Evolutionary conservation across 2,113 vertebrate genomes (phyloP).

Genomic region (Clarias batrachus): DNA sequence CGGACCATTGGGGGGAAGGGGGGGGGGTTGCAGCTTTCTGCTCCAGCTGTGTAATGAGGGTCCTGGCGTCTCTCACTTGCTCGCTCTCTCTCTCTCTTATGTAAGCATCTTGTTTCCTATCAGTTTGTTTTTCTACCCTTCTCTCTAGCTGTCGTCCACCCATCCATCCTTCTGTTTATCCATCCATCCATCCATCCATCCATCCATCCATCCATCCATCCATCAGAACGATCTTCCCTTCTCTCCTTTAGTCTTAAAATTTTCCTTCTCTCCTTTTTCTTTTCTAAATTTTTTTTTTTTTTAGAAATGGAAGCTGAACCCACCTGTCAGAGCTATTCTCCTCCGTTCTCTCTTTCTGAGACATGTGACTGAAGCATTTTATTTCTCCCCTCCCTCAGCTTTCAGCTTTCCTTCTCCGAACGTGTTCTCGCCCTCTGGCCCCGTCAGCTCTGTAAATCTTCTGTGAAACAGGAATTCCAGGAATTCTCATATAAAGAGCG

Average conservation of each 20-base stretch:
- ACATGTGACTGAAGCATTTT: not conserved
- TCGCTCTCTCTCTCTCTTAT: slow-evolving; percentile 1
- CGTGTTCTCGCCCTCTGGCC: not conserved
- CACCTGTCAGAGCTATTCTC: not conserved
- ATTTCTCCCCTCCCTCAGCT: not conserved
- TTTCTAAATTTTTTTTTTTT: not conserved
- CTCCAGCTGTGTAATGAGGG: slow-evolving; percentile 73
- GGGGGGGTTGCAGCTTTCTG: slow-evolving; percentile 66
- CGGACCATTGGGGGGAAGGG: slow-evolving; percentile 69
- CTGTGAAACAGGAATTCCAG: slow-evolving; percentile 47
- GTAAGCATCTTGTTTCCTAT: not conserved
- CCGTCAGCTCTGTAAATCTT: slow-evolving; percentile 11
- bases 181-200: not conserved
- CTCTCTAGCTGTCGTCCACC: not conserved
- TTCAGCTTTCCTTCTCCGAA: not conserved
- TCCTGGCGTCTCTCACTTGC: slow-evolving; percentile 65
- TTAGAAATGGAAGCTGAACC: not conserved
- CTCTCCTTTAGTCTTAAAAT: not conserved
- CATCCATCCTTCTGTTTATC: not conserved
- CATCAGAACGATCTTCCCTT: not conserved
- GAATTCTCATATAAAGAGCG: slow-evolving; percentile 21
- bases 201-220: not conserved
- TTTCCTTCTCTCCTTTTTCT: too few relatives aligned
- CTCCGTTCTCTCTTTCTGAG: not conserved
- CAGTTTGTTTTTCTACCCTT: not conserved